Base-by-base conservation (phyloP, 2,888 invertebrate species). In the Scaptodrosophila latifasciaeformis region DNA sequence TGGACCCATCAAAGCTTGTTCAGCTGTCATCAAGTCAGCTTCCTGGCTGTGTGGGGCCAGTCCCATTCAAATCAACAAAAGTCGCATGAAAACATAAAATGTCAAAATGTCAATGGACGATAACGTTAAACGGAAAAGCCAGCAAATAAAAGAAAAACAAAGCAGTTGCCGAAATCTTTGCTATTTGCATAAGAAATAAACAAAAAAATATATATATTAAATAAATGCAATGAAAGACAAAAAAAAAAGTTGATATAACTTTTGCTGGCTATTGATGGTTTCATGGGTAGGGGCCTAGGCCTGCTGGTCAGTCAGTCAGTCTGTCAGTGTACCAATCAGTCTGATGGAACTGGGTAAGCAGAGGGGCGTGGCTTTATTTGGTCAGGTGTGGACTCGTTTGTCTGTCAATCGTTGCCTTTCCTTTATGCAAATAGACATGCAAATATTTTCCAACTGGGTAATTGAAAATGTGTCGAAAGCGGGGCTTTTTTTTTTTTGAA, bases 81-180 rank as follows among this genome's bases (percentile, higher is more conserved):
- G 4, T 7, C 4, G 24, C 24, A 24, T 24, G 24, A 3, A 24
- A 24, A 44, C 27, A 39, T 17, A 70, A 69, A 78, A 79, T 68
- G 75, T 78, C 75, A 76, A 78, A 75, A 79, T 72, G 75, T 79
- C 79, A 79, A 79, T 76, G n/a, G n/a, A 67, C 24, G 49, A 74
- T 78, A 78, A 62, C 76, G 76, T 78, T 75, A 78, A 72, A 74
- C 61, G 61, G 55, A 67, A 74, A 63, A 54, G 43, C 43, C 48
- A 15, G 58, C 35, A 10, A 43, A 15, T 47, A 42, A 35, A 40
- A n/a, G n/a, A n/a, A n/a, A n/a, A 44, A 53, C 53, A 31, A 19
- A 43, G 24, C 34, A 42, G 46, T 43, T 56, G 68, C 57, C 42
- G 17, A 67, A 70, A 68, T 66, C 58, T 59, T 67, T 51, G 54